phyloP scores from a whole-genome alignment of 2,888 invertebrate species.

The Cerastis rubricosa region DNA sequence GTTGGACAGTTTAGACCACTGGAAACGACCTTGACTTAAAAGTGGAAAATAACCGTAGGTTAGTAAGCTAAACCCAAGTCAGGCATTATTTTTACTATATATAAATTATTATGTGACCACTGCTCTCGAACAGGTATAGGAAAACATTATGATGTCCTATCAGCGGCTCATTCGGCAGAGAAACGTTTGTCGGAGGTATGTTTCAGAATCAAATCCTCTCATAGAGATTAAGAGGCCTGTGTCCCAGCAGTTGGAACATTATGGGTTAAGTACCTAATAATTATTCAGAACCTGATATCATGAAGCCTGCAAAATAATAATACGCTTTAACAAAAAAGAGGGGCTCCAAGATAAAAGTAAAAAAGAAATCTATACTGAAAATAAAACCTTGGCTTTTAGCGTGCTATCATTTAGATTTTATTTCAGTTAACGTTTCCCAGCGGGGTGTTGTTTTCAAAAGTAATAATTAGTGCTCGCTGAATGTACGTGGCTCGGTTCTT shows the following conservation, averaged over 20 bases:
- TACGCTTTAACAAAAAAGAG: not conserved
- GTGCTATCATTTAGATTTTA: slow-evolving; percentile 38
- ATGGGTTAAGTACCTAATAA: not conserved
- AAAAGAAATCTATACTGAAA: not conserved
- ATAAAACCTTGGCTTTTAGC: not conserved
- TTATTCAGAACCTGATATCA: not conserved
- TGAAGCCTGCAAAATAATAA: not conserved
- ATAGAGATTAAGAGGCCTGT: not conserved
- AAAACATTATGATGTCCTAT: not conserved
- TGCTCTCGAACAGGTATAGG: too few relatives aligned
- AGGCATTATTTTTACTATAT: too few relatives aligned
- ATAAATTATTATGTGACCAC: too few relatives aligned
- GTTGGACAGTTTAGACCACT: not conserved
- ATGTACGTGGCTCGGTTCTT: not conserved
- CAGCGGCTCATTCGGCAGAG: too few relatives aligned
- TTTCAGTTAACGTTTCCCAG: slow-evolving; percentile 28
- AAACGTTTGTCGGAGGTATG: too few relatives aligned
- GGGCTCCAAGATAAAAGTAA: not conserved
- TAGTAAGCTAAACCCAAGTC: too few relatives aligned
- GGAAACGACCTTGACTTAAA: too few relatives aligned
- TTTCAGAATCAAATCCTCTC: not conserved
- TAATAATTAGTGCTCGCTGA: slow-evolving; percentile 39
- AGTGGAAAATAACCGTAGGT: too few relatives aligned
- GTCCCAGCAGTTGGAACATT: not conserved
- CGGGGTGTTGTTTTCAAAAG: slow-evolving; percentile 31